Evolutionary conservation across 2,113 vertebrate species (phyloP).

Genomic region (western clawed frog (Xenopus tropicalis)): DNA sequence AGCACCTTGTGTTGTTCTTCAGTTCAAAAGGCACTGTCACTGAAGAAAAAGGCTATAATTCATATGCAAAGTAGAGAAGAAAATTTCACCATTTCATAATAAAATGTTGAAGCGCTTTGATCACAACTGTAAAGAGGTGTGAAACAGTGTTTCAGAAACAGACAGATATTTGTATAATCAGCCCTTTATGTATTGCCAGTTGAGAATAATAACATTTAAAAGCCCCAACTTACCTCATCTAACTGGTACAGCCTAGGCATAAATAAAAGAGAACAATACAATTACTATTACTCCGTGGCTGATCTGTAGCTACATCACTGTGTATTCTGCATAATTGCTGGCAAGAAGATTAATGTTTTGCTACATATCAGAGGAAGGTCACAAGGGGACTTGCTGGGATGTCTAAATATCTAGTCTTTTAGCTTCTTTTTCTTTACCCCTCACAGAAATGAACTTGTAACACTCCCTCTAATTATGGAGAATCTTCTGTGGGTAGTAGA

Average conservation of each 20-base stretch:
- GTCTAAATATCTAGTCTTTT: constrained; percentile 87
- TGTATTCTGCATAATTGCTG: constrained; percentile 95
- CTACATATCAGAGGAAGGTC: constrained; percentile 98
- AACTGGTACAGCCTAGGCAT: constrained; percentile 96
- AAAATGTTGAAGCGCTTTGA: constrained; percentile 72
- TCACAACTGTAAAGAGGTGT: constrained; percentile 78
- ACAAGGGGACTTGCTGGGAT: constrained; percentile 80
- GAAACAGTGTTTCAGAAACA: constrained; percentile 81
- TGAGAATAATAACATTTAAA: constrained; percentile 97
- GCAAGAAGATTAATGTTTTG: constrained; percentile 99
- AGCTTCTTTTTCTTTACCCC: constrained; percentile 55
- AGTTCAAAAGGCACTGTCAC: constrained; percentile 71
- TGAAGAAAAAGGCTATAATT: constrained; percentile 60
- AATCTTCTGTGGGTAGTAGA: constrained; percentile 60
- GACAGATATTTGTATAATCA: constrained; percentile 97
- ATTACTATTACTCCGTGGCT: constrained; percentile 88
- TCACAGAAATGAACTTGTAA: constrained; percentile 62
- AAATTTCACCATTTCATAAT: constrained; percentile 70
- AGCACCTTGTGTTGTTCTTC: constrained; percentile 64
- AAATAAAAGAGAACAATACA: constrained; percentile 97
- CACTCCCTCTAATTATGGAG: constrained; percentile 74
- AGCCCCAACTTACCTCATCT: constrained; percentile 93
- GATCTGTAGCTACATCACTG: constrained; percentile 84
- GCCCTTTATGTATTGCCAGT: constrained; percentile 95
- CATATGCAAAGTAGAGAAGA: constrained; percentile 72